phyloP scores from a whole-genome alignment of 2,888 invertebrate genomes.

The Exocentrus adspersus region DNA sequence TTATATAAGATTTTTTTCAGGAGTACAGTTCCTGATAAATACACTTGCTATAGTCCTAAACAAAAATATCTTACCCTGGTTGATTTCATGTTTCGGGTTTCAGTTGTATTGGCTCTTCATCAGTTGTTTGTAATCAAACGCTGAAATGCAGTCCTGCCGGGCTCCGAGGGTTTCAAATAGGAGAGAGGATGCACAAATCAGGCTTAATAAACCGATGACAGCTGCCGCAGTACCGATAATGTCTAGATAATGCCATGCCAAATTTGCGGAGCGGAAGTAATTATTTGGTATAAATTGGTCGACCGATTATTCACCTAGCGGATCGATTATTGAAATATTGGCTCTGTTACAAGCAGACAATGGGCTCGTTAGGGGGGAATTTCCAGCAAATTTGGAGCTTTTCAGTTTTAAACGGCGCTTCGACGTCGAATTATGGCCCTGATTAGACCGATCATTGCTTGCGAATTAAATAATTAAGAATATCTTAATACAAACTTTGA shows the following conservation, averaged over 20 bases:
- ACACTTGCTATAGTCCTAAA: no score
- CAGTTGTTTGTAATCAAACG: background rate
- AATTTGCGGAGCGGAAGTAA: conserved; percentile 15
- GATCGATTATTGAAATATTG: conserved; percentile 5
- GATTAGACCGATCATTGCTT: background rate
- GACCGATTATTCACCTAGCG: conserved; percentile 7
- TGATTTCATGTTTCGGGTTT: no score
- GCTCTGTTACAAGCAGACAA: background rate
- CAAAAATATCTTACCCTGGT: no score
- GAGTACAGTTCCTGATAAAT: no score
- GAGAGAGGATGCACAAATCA: conserved; percentile 13
- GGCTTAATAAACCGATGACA: conserved; percentile 6
- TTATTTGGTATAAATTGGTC: conserved; percentile 15
- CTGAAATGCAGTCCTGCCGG: background rate
- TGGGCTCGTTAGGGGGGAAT: background rate
- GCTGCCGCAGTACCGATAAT: conserved; percentile 16
- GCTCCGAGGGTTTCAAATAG: background rate
- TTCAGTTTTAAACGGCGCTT: background rate
- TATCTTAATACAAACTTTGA: no score
- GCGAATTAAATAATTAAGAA: no score
- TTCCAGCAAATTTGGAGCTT: background rate
- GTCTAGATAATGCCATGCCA: conserved; percentile 2
- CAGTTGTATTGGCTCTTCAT: no score
- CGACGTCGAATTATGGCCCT: background rate
- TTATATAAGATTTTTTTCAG: no score